Percentiles rank a stretch among this genome's conserved stretches.
Conservation (phyloP, 2,113 vertebrate genomes). For the Miniopterus natalensis region DNA sequence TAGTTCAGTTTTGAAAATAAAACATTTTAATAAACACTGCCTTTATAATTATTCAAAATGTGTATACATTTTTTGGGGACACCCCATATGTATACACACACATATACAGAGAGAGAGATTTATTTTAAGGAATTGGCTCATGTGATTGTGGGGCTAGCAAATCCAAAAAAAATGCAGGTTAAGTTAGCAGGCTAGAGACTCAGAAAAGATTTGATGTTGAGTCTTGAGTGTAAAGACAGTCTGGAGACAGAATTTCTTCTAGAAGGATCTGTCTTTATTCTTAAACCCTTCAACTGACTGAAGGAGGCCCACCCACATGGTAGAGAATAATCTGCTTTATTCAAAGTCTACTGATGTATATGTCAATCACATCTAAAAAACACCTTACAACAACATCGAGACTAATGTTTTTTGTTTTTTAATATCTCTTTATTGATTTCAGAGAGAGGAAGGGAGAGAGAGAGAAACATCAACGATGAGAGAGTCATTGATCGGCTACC, state of each 20-base stretch:
- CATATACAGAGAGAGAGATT: not conserved
- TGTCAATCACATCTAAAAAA: not conserved
- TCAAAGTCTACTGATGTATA: not conserved
- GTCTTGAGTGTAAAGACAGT: not conserved
- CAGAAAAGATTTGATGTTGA: not conserved
- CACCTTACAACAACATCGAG: not conserved
- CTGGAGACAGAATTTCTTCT: not conserved
- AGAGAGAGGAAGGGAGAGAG: too few species aligned
- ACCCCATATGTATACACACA: too few species aligned
- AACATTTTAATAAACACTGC: too few species aligned
- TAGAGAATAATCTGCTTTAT: not conserved
- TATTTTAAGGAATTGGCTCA: not conserved
- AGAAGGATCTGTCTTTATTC: not conserved
- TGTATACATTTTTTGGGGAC: too few species aligned
- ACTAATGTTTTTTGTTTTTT: too few species aligned
- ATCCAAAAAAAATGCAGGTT: not conserved
- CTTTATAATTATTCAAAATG: too few species aligned
- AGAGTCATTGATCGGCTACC: too few species aligned
- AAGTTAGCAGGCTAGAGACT: not conserved
- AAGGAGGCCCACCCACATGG: not conserved
- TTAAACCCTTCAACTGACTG: not conserved
- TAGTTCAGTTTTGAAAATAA: too few species aligned
- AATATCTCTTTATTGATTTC: too few species aligned
- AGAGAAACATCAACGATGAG: too few species aligned
- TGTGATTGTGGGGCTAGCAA: not conserved